These are phyloP conservation scores for Antedon mediterranea DNA, from an alignment of 53 echinoderm and acorn worm species.

Conservation along the genomic window DNA sequence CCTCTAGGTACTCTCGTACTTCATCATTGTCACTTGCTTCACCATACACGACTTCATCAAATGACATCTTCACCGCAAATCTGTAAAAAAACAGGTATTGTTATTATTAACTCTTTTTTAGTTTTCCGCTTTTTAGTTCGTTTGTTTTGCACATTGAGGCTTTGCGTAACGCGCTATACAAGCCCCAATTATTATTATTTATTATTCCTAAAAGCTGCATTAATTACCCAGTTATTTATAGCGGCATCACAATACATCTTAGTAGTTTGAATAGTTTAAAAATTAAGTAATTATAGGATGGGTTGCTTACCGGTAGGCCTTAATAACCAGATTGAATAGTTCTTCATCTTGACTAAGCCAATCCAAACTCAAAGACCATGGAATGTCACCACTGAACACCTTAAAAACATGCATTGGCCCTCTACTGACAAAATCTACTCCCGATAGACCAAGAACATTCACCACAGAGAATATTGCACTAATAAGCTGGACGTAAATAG, in stretches of 20 bases:
- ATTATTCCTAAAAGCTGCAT: too few relatives aligned
- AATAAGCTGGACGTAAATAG: slow-evolving; percentile 73
- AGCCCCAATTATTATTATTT: too few relatives aligned
- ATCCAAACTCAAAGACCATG: slow-evolving; percentile 75
- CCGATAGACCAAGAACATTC: slow-evolving; percentile 42
- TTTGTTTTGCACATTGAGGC: too few relatives aligned
- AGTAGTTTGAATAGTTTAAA: too few relatives aligned
- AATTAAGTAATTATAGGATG: too few relatives aligned
- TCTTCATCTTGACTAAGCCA: slow-evolving; percentile 85
- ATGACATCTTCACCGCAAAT: slow-evolving; percentile 84
- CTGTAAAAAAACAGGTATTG: slow-evolving; percentile 9
- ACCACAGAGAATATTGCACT: slow-evolving; percentile 69
- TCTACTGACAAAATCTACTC: slow-evolving; percentile 29
- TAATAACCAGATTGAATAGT: slow-evolving; percentile 43
- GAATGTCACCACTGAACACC: slow-evolving; percentile 66
- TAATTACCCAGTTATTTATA: too few relatives aligned
- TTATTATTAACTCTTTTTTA: background rate
- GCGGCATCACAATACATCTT: too few relatives aligned
- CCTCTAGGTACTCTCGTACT: slow-evolving; percentile 55
- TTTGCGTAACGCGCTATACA: too few relatives aligned
- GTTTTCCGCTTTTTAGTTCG: background rate
- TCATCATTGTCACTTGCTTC: slow-evolving; percentile 62
- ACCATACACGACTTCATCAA: slow-evolving; percentile 74
- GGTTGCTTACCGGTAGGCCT: slow-evolving; percentile 86
- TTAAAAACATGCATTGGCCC: slow-evolving; percentile 84